Conservation (phyloP, 53 echinoderm and acorn worm genomes). For the Paracentrotus lividus region DNA sequence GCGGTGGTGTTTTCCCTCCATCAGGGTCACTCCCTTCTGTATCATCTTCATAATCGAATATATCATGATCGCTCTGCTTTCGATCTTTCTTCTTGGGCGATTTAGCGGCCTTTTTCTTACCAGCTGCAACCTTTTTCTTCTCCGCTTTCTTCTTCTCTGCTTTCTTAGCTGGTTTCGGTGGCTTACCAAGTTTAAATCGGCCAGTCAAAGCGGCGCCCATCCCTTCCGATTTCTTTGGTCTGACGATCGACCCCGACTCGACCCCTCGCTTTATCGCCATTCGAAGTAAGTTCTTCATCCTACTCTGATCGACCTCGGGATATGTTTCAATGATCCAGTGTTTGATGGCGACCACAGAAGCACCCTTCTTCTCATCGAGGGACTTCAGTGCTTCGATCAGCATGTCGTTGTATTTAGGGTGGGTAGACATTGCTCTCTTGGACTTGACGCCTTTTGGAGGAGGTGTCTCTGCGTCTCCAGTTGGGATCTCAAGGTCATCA, state of each 20-base stretch:
- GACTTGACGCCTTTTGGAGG: background rate
- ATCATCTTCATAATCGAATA: conserved; percentile 26
- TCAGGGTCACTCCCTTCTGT: background rate
- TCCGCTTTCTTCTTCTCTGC: conserved; percentile 33
- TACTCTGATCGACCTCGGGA: conserved; percentile 56
- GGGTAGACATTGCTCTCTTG: background rate
- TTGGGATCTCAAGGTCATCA: background rate
- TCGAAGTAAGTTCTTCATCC: conserved; percentile 65
- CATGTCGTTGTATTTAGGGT: conserved; percentile 78
- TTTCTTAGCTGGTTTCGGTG: conserved; percentile 69
- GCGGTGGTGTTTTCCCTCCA: background rate
- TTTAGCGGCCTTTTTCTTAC: background rate
- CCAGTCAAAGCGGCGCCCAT: conserved; percentile 60
- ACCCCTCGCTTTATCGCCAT: conserved; percentile 72
- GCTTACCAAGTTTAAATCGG: conserved; percentile 77
- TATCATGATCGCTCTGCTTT: conserved; percentile 46
- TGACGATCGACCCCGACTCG: conserved; percentile 60
- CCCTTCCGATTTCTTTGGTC: conserved; percentile 65
- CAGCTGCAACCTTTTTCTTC: background rate
- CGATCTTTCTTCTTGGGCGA: conserved; percentile 3
- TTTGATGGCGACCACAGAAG: conserved; percentile 77
- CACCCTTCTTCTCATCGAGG: conserved; percentile 75
- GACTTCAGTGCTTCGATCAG: conserved; percentile 70
- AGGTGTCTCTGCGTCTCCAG: background rate
- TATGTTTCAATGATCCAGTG: conserved; percentile 77